Evolutionary conservation across 1,140 invertebrate species (phyloP).

Genomic region (Samia ricini): DNA sequence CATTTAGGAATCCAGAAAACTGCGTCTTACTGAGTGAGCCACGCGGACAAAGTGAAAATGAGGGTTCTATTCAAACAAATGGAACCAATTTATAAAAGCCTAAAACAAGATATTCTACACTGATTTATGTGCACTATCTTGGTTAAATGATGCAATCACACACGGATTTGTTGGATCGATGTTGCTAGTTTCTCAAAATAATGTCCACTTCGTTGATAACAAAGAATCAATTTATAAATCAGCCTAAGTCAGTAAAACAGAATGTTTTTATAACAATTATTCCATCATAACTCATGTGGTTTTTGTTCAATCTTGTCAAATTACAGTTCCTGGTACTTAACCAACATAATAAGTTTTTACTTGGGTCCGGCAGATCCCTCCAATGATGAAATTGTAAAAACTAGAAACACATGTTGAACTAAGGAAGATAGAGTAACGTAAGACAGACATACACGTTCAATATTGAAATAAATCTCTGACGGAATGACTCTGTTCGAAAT

Average conservation of each 20-base stretch:
- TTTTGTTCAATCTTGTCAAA: no score
- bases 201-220: slow-evolving; percentile 30
- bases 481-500: slow-evolving; percentile 67
- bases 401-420: neutral
- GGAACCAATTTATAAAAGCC: slow-evolving; percentile 55
- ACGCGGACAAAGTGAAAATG: slow-evolving; percentile 17
- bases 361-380: neutral
- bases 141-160: slow-evolving; percentile 68
- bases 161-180: slow-evolving; percentile 55
- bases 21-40: neutral
- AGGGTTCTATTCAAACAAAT: slow-evolving; percentile 44
- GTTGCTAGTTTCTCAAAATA: slow-evolving; percentile 30
- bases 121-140: slow-evolving; percentile 70
- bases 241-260: neutral
- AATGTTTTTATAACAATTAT: neutral
- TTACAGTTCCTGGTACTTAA: no score
- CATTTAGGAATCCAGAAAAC: neutral
- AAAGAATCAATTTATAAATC: neutral
- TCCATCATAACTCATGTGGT: no score
- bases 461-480: slow-evolving; percentile 68
- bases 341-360: neutral
- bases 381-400: neutral
- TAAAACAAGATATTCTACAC: slow-evolving; percentile 43
- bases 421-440: slow-evolving; percentile 21
- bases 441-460: slow-evolving; percentile 51